These are phyloP conservation scores for Leucoraja erinaceus DNA, from an alignment of 2,113 vertebrate genomes.

Conservation along the genomic window DNA sequence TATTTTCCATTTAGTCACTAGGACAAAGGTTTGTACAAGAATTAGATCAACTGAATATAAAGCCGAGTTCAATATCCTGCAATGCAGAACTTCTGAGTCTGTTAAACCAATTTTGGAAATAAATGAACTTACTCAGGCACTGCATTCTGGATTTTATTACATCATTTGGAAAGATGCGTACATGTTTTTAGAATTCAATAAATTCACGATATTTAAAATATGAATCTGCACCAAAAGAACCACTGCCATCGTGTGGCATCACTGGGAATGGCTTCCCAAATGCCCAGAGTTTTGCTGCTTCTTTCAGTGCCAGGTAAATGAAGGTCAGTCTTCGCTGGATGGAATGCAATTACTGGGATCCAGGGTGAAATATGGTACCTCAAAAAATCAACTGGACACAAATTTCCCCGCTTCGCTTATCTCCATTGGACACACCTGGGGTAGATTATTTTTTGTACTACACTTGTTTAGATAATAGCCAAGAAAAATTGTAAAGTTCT, in stretches of 20 bases:
- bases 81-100: neutral
- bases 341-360: too few relatives aligned
- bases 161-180: neutral
- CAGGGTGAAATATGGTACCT: too few relatives aligned
- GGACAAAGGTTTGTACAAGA: neutral
- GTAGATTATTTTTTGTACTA: too few relatives aligned
- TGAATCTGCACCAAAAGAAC: neutral
- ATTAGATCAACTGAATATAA: neutral
- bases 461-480: too few relatives aligned
- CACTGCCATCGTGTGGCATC: constrained; percentile 27
- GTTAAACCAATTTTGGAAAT: too few relatives aligned
- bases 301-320: too few relatives aligned
- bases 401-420: too few relatives aligned
- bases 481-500: too few relatives aligned
- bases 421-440: too few relatives aligned
- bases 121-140: neutral
- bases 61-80: neutral
- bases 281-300: neutral
- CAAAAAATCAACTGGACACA: too few relatives aligned
- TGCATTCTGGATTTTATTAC: neutral
- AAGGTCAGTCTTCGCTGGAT: too few relatives aligned
- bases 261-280: neutral
- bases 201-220: too few relatives aligned
- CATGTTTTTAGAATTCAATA: neutral
- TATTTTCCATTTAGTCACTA: neutral